Evolutionary conservation across 2,888 invertebrate genomes (phyloP), one percentile per base, ranked within the genome.

Genomic region (Rhingia rostrata): DNA sequence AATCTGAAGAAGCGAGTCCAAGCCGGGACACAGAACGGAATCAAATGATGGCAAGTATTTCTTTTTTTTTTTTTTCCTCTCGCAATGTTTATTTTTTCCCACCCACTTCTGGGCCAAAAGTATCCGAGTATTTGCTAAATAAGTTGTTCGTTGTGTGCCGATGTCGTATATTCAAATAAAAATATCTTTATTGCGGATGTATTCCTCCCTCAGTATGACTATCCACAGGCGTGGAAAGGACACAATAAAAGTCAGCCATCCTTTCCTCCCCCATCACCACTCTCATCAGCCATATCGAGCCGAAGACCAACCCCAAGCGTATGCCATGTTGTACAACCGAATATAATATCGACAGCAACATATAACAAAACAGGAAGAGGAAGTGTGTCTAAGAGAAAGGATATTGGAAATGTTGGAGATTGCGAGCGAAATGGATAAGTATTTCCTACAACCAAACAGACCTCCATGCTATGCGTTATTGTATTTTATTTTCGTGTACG

Each of bases 101-200:
- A 6, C 54, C 43, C 47, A 35, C 51, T 39, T n/a, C 45, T 32
- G 30, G 22, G 32, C 37, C 63, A 58, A 33, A 56, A 61, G 45
- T 74, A 54, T 53, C 37, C 64, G 41, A 49, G 79, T 79, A 75
- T 84, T 84, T 84, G 84, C 70, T 84, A 84, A 84, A 79, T 84
- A 84, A 84, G 84, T 84, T 75, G 79, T 84, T 84, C 84, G 61
- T 60, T 78, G 84, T 74, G 79, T 79, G 74, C 53, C 79, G 60
- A 74, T 74, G 84, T 79, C 84, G 84, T 84, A 84, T 84, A 84
- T 84, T 84, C 84, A 84, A 84, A 84, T 84, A 84, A 84, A 84
- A 84, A 84, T 80, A 79, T 84, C 84, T 84, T 84, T 79, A 84
- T 84, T 79, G 79, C 74, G 84, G 70, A 84, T 79, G 74, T 79